A percentile compares a stretch with the other conserved stretches of the same genome.
These are phyloP conservation scores for Penaeus monodon DNA, from an alignment of 2,888 invertebrate species.

Conservation along the genomic window DNA sequence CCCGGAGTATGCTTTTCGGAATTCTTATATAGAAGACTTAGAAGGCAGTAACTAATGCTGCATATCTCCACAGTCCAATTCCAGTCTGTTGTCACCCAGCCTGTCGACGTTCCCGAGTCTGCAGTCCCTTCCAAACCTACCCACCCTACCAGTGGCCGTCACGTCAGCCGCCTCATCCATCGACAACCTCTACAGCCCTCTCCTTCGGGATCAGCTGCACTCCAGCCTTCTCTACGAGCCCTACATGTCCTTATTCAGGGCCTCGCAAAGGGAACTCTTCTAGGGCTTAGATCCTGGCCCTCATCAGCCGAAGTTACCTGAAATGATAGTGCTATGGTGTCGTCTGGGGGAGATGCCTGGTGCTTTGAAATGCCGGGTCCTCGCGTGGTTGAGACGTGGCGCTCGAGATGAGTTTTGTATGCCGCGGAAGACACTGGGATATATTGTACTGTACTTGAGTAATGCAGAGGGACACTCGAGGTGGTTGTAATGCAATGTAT, in stretches of 20 bases:
- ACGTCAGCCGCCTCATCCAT: slow-evolving; percentile 9
- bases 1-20: no score
- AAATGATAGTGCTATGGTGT: no score
- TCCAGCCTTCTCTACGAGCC: slow-evolving; percentile 35
- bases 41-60: neutral
- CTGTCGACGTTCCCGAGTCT: neutral
- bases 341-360: no score
- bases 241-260: slow-evolving; percentile 37
- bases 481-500: no score
- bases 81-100: slow-evolving; percentile 13
- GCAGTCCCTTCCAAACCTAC: neutral
- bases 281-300: neutral
- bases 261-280: slow-evolving; percentile 34
- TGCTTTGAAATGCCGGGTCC: no score
- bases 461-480: no score
- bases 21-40: no score
- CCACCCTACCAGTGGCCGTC: neutral
- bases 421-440: no score
- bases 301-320: no score
- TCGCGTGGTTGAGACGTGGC: no score
- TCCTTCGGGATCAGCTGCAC: slow-evolving; percentile 31
- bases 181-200: slow-evolving; percentile 24
- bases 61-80: neutral
- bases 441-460: no score
- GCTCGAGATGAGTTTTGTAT: no score